Conservation (phyloP, 2,888 invertebrate genomes). For the Aphodius sticticus region DNA sequence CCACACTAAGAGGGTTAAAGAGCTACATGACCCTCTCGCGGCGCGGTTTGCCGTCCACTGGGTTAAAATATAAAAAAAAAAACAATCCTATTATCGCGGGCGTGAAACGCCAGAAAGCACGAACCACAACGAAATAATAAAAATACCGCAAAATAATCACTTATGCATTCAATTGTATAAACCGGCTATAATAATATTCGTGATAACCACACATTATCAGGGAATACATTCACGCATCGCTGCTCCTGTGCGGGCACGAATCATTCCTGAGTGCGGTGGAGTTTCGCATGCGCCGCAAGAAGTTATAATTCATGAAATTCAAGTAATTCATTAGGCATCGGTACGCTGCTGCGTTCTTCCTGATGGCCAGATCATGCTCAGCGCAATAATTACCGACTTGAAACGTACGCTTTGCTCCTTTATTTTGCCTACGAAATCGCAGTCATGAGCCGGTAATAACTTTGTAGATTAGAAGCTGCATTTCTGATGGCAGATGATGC, state of each 20-base stretch:
- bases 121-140: background rate
- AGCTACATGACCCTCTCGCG: no score
- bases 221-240: background rate
- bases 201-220: background rate
- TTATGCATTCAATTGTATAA: background rate
- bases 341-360: background rate
- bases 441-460: background rate
- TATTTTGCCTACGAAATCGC: constrained; percentile 4
- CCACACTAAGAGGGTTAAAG: no score
- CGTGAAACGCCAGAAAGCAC: background rate
- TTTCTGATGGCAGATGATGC: background rate
- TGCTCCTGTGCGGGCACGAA: background rate
- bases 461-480: background rate
- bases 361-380: background rate
- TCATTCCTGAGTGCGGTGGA: background rate
- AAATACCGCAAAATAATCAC: background rate
- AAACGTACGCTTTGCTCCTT: constrained; percentile 4
- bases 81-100: no score
- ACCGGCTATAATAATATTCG: background rate
- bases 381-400: background rate
- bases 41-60: no score
- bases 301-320: background rate
- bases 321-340: constrained; percentile 4
- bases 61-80: no score
- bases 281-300: background rate